These are phyloP conservation scores for Stenolophus ochropezus DNA, from an alignment of 2,888 invertebrate genomes.

Conservation along the genomic window DNA sequence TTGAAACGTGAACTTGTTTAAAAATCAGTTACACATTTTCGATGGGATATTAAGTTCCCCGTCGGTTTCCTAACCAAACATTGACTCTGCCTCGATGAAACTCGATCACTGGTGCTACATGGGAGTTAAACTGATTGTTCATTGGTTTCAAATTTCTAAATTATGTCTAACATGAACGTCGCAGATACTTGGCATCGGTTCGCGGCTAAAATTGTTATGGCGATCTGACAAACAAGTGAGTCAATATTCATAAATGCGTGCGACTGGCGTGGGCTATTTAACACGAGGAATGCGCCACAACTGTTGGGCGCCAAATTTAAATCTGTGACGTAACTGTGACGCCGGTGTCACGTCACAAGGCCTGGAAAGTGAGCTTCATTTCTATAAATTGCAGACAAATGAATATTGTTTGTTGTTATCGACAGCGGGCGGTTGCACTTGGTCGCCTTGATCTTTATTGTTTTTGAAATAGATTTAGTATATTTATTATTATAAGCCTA, in stretches of 20 bases:
- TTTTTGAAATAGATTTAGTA: constrained; percentile 4
- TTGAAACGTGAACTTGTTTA: background rate
- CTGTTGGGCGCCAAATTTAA: constrained; percentile 46
- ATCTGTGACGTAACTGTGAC: constrained; percentile 51
- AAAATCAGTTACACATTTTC: background rate
- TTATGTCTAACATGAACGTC: constrained; percentile 43
- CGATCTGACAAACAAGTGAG: constrained; percentile 58
- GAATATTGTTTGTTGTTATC: constrained; percentile 22
- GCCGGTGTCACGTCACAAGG: constrained; percentile 29
- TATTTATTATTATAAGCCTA: no score
- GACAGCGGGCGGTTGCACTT: background rate
- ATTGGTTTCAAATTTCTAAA: constrained; percentile 51
- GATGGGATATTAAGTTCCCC: background rate
- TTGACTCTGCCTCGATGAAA: background rate
- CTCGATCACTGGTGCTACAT: background rate
- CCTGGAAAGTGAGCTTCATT: background rate
- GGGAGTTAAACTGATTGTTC: background rate
- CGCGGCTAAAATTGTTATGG: constrained; percentile 56
- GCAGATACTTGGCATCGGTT: constrained; percentile 53
- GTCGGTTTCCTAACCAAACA: background rate
- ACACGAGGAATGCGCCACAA: constrained; percentile 33
- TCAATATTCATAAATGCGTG: constrained; percentile 59
- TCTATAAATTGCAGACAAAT: constrained; percentile 40
- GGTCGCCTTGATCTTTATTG: constrained; percentile 16
- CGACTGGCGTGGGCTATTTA: constrained; percentile 48